Conservation (phyloP, 2,888 invertebrate genomes). For the Xanthia togata region DNA sequence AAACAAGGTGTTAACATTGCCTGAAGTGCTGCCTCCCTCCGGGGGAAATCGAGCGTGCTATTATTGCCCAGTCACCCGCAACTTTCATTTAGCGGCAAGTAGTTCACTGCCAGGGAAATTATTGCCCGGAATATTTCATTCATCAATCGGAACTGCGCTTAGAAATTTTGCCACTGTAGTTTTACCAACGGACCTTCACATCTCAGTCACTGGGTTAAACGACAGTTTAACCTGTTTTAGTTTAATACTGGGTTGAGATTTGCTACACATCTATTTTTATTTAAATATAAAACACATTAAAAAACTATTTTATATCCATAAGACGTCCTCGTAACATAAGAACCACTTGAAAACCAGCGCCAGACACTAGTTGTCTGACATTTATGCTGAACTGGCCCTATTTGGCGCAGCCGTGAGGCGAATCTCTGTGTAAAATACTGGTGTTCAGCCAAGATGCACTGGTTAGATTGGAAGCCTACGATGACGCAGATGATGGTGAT, state of each 20-base stretch:
- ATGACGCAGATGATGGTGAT: not conserved
- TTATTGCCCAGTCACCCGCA: constrained; percentile 57
- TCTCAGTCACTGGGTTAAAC: too few species aligned
- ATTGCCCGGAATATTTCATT: constrained; percentile 41
- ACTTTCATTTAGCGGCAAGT: constrained; percentile 56
- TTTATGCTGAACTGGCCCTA: too few species aligned
- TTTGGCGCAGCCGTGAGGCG: too few species aligned
- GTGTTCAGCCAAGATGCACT: not conserved
- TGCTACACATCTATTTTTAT: too few species aligned
- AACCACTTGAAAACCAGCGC: too few species aligned
- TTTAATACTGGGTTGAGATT: too few species aligned
- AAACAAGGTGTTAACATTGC: constrained; percentile 52
- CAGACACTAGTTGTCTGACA: too few species aligned
- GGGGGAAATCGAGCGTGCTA: constrained; percentile 58
- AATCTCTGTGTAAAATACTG: not conserved
- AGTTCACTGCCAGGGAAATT: constrained; percentile 44
- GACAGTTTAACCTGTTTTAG: too few species aligned
- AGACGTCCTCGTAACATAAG: too few species aligned
- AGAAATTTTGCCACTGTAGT: not conserved
- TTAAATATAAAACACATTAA: too few species aligned
- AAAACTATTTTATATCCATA: too few species aligned
- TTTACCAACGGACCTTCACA: too few species aligned
- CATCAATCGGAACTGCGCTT: constrained; percentile 10
- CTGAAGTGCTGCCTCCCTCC: constrained; percentile 27
- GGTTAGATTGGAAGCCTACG: not conserved